A percentile compares a stretch with the other conserved stretches of the same genome.
Evolutionary conservation across 2,797 vertebrate genomes (phyloP).

Genomic region (Enteromius fasciolatus): DNA sequence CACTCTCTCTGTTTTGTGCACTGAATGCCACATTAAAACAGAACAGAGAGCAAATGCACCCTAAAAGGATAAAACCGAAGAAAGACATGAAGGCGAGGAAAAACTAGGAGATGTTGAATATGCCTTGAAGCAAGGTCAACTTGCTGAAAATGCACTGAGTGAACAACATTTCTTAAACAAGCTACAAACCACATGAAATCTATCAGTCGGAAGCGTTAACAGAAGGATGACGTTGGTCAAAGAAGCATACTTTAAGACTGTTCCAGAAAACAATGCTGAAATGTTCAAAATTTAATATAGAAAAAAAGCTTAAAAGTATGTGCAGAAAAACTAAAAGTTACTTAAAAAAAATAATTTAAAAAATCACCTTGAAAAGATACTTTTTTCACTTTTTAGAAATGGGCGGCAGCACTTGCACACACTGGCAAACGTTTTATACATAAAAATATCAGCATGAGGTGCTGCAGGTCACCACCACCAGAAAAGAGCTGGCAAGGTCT

Average conservation of each 20-base stretch:
- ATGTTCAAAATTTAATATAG: neutral
- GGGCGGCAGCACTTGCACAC: neutral
- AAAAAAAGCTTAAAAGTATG: slow-evolving; percentile 19
- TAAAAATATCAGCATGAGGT: slow-evolving; percentile 21
- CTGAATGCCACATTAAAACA: slow-evolving; percentile 22
- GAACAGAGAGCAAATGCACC: slow-evolving; percentile 3
- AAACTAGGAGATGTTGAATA: slow-evolving; percentile 38
- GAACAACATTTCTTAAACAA: slow-evolving; percentile 33
- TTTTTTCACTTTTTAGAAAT: neutral
- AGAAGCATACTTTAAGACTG: slow-evolving; percentile 6
- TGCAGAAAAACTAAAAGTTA: neutral
- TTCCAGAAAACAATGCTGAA: neutral
- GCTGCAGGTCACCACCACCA: slow-evolving; percentile 34
- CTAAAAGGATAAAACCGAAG: slow-evolving; percentile 38
- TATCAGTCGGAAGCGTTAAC: neutral
- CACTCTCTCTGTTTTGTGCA: slow-evolving; percentile 7
- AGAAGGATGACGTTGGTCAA: slow-evolving; percentile 3
- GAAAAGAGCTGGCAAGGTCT: slow-evolving; percentile 36
- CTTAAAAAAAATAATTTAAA: too few relatives aligned
- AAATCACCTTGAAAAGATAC: neutral
- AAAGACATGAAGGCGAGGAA: slow-evolving; percentile 29
- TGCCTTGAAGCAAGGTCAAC: slow-evolving; percentile 52
- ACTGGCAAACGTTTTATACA: slow-evolving; percentile 4
- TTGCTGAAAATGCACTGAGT: slow-evolving; percentile 23
- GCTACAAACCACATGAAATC: neutral